Base-by-base conservation (phyloP, 2,888 invertebrate species). In the Alloplasta piceator region DNA sequence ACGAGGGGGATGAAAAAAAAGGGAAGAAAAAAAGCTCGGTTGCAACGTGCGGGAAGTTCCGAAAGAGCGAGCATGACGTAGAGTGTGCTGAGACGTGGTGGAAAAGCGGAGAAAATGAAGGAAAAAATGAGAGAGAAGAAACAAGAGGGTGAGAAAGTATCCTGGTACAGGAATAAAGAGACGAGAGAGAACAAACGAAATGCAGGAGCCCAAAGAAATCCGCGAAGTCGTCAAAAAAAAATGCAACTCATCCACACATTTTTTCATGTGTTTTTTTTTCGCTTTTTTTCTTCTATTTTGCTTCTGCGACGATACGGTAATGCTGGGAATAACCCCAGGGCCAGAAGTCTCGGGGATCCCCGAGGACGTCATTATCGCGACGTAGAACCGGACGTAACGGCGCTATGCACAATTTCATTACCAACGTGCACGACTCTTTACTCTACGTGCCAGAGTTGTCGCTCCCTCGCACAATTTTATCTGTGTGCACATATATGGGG, bases 361-460 rank as follows among this genome's bases (percentile, higher is more conserved):
- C 66, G 75, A 82, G 83, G 85, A 83, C 79, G 81, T 85, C 85
- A 84, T 86, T 84, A 86, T 64, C 72, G 72, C 60, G 56, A 74
- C 61, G 38, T 41, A 50, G 70, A 46, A 26, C 4, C 41, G 48
- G 58, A 66, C 56, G 82, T 60, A 73, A 80, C 80, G 68, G 66
- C 41, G 70, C 82, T 55, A 76, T 79, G 82, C 78, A 66, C 83
- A 78, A 85, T 86, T 85, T 85, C 82, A 84, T 84, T 85, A 83
- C 75, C 71, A 78, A 52, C 46, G 26, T 48, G 67, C 52, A 39
- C 26, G 41, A 58, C 46, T 71, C 52, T 41, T 50, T n/a, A 43
- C 12, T n/a, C 12, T 43, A 38, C 66, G 12, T 12, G 26, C 26
- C 55, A 52, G 39, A 63, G 39, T 38, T 55, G 12, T 16, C 16